Evolutionary conservation across 2,797 vertebrate species (phyloP), one percentile per base, ranked within the genome.

Genomic region (Forpus xanthops): DNA sequence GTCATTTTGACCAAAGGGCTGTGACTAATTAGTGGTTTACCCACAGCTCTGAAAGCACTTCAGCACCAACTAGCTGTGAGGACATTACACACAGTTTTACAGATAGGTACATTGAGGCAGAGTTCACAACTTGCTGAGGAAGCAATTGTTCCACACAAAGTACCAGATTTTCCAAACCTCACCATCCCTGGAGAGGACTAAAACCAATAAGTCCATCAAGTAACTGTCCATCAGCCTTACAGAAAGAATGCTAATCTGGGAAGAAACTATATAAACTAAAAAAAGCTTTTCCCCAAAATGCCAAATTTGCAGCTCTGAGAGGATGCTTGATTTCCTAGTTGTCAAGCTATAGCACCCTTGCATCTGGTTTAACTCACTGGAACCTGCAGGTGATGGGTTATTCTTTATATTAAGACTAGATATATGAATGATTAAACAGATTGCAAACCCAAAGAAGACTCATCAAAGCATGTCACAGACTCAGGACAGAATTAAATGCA

Each of bases 1-100:
- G 64, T 31, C 68, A 79, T 73, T 96, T 47, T 90, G 74, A 65
- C 77, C 77, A 86, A 96, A 90, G 74, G 30, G 71, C 53, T 93
- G 74, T 67, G 77, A 94, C 70, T 88, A 84, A 93, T 93, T 73
- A 94, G 94, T 27, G 52, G 77, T 88, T 86, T 74, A 64, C 60
- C 87, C 94, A 74, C 30, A 85, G 89, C 21, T 94, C 74, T 89
- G 90, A 90, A 93, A 93, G 80, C 72, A 93, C 60, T 88, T 94
- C 62, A 68, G 70, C 64, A 88, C 24, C 41, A 52, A 76, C 85
- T 71, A 83, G 53, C 53, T 52, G 33, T 9, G 24, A 76, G 60
- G 80, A 47, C 55, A 85, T 62, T 55, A 50, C n/a, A 35, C 8
- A 39, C 11, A 28, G 35, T 53, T 91, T 80, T 56, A 72, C 5